Conservation (phyloP, 2,113 vertebrate species). For the Sceloporus tristichus region DNA sequence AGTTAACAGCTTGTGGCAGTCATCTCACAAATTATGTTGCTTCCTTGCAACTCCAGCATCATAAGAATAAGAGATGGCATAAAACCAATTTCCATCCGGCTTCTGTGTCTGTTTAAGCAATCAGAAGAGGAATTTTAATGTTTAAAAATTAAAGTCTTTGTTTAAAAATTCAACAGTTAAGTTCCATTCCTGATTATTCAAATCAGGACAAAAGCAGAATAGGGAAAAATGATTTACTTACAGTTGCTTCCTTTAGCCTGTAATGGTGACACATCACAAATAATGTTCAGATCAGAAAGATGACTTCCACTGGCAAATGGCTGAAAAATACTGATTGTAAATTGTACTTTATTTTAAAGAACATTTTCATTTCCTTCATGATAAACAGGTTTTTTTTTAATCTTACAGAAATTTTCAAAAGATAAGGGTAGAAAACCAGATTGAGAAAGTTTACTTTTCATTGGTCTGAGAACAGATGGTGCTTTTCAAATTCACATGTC, state of each 20-base stretch:
- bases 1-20: slow-evolving; percentile 41
- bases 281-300: slow-evolving; percentile 28
- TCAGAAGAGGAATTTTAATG: slow-evolving; percentile 50
- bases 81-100: slow-evolving; percentile 28
- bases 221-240: slow-evolving; percentile 35
- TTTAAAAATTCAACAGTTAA: slow-evolving; percentile 68
- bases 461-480: slow-evolving; percentile 34
- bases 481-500: slow-evolving; percentile 28
- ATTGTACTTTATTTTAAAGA: slow-evolving; percentile 44
- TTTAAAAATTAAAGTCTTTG: slow-evolving; percentile 70
- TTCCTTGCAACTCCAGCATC: slow-evolving; percentile 21
- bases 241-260: slow-evolving; percentile 3
- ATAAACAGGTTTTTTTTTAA: slow-evolving; percentile 36
- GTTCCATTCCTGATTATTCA: slow-evolving; percentile 53
- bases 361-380: slow-evolving; percentile 48
- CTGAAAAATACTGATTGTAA: slow-evolving; percentile 31
- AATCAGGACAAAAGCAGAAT: slow-evolving; percentile 31
- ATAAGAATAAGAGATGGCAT: slow-evolving; percentile 22
- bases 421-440: not conserved
- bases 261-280: slow-evolving; percentile 21
- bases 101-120: slow-evolving; percentile 48
- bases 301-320: slow-evolving; percentile 24
- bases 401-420: slow-evolving; percentile 27
- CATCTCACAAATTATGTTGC: slow-evolving; percentile 49
- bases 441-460: not conserved